These are phyloP conservation scores for Torymus texanus DNA, from an alignment of 2,888 invertebrate genomes.

Conservation along the genomic window DNA sequence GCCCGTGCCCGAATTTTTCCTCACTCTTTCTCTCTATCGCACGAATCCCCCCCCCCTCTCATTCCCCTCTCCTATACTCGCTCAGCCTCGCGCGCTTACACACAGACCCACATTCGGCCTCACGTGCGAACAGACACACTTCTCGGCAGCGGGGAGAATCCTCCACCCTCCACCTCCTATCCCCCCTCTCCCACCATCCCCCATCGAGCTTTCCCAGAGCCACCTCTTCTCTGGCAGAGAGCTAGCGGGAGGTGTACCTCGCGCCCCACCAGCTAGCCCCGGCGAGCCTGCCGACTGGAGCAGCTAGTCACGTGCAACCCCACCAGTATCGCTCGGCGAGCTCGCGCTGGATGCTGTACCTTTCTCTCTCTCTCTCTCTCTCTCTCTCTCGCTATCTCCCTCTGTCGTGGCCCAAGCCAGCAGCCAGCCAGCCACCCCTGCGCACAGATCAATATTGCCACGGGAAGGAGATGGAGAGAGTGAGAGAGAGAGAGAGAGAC, in stretches of 20 bases:
- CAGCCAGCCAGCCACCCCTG: conserved; percentile 63
- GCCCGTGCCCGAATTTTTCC: conserved; percentile 23
- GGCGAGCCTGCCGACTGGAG: conserved; percentile 73
- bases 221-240: conserved; percentile 7
- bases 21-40: background rate
- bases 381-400: no score
- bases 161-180: background rate
- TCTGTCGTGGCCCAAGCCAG: background rate
- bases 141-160: background rate
- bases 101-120: no score
- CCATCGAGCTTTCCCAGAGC: background rate
- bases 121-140: background rate
- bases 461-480: conserved; percentile 35
- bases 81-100: background rate
- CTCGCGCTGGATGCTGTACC: background rate
- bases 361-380: no score
- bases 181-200: background rate
- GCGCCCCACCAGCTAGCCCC: conserved; percentile 67
- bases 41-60: no score
- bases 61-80: no score
- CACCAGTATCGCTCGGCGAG: conserved; percentile 56
- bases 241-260: conserved; percentile 60
- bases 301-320: conserved; percentile 66
- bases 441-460: conserved; percentile 73
- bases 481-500: conserved; percentile 17